Conservation (phyloP, 2,113 vertebrate genomes). For the Apistogramma diplotaenia region DNA sequence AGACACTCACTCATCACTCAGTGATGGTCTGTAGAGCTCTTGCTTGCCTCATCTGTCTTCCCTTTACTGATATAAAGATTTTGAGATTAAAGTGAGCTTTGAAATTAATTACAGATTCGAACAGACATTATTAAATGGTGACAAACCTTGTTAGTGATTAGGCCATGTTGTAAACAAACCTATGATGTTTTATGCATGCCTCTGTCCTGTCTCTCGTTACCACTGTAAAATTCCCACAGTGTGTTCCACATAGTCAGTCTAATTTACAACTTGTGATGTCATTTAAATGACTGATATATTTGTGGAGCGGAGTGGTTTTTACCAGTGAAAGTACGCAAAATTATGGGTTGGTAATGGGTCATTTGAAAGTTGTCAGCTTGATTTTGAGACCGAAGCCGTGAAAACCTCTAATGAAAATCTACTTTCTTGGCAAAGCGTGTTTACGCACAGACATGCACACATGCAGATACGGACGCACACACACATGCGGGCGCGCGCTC, state of each 20-base stretch:
- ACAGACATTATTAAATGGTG: not conserved
- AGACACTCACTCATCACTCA: not conserved
- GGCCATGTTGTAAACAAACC: constrained; percentile 2
- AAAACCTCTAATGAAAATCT: constrained; percentile 51
- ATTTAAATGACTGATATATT: constrained; percentile 5
- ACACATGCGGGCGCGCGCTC: not conserved
- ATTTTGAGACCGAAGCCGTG: constrained; percentile 46
- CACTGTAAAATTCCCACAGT: constrained; percentile 5
- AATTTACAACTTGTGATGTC: constrained; percentile 14
- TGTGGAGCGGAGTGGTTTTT: constrained; percentile 17
- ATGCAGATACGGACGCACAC: constrained; percentile 11
- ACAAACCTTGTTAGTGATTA: not conserved
- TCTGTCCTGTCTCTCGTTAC: not conserved
- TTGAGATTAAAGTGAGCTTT: constrained; percentile 27
- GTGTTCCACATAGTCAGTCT: not conserved
- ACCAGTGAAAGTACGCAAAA: constrained; percentile 36
- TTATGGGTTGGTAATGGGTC: constrained; percentile 29
- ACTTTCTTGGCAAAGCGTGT: constrained; percentile 46
- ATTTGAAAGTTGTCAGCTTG: constrained; percentile 52
- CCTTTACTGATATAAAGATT: constrained; percentile 24
- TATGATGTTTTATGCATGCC: not conserved
- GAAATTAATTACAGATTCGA: constrained; percentile 25
- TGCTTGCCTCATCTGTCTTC: constrained; percentile 12
- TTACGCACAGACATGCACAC: constrained; percentile 14
- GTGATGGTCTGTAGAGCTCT: constrained; percentile 31